phyloP scores from a whole-genome alignment of 1,140 invertebrate genomes.

The Drosophila kohkoa region DNA sequence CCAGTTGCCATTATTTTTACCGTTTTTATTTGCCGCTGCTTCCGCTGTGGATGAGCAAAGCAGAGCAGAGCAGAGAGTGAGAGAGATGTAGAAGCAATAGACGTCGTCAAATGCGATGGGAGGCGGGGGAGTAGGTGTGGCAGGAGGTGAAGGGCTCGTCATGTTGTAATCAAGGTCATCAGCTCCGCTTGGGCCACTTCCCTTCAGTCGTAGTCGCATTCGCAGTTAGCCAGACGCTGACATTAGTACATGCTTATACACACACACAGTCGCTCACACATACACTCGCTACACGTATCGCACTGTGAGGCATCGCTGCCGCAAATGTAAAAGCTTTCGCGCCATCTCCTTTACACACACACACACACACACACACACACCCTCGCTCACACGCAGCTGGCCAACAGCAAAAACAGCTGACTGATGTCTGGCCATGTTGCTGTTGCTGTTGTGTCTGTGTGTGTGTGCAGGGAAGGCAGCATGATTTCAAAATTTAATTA shows the following conservation, averaged over 20 bases:
- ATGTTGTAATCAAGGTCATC: constrained; percentile 81
- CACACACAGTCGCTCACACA: constrained; percentile 11
- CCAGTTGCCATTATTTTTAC: constrained; percentile 67
- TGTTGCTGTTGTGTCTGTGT: constrained; percentile 17
- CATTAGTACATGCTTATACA: constrained; percentile 67
- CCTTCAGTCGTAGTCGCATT: constrained; percentile 76
- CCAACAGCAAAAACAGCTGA: constrained; percentile 72
- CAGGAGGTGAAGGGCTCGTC: constrained; percentile 31
- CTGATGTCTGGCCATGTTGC: constrained; percentile 51
- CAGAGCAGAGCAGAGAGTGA: background rate
- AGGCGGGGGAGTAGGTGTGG: background rate
- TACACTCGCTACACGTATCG: constrained; percentile 23
- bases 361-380: too few species aligned
- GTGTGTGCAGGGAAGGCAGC: constrained; percentile 49
- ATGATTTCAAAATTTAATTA: constrained; percentile 85
- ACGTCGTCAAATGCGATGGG: background rate
- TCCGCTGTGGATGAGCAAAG: constrained; percentile 41
- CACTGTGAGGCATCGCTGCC: background rate
- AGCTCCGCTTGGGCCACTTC: constrained; percentile 66
- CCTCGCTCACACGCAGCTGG: constrained; percentile 56
- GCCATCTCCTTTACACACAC: constrained; percentile 62
- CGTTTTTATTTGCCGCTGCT: constrained; percentile 75
- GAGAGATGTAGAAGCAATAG: constrained; percentile 2
- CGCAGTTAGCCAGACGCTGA: constrained; percentile 79
- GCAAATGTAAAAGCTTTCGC: constrained; percentile 63